A percentile compares a stretch with the other conserved stretches of the same genome.
phyloP scores from a whole-genome alignment of 2,888 invertebrate genomes.

The Bellardia bayeri region DNA sequence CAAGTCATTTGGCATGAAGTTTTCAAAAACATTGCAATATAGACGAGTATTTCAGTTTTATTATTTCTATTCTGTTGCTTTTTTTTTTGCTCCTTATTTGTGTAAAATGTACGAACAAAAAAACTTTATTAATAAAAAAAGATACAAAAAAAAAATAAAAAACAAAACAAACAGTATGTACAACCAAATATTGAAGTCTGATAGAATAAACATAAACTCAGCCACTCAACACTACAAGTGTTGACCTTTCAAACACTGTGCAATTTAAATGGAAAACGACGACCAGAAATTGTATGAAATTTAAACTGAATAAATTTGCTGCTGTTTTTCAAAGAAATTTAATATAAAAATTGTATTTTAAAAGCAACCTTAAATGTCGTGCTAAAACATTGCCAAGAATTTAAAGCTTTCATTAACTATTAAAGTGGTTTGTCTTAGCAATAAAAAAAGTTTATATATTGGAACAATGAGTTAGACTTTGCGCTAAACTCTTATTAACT shows the following conservation, averaged over 20 bases:
- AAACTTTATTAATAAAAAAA: conserved; percentile 63
- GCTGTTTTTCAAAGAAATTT: no score
- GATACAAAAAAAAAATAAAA: not conserved
- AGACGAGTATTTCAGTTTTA: conserved; percentile 50
- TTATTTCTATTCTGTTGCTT: conserved; percentile 35
- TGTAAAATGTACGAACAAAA: conserved; percentile 1
- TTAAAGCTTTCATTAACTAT: no score
- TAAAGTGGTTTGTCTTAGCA: no score
- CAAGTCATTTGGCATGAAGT: conserved; percentile 56
- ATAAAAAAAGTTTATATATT: no score
- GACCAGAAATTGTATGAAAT: no score
- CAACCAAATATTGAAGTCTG: conserved; percentile 63
- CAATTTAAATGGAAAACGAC: conserved; percentile 24
- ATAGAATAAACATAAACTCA: conserved; percentile 50
- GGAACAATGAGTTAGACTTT: not conserved
- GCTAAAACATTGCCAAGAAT: no score
- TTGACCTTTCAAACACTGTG: conserved; percentile 55
- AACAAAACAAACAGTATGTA: not conserved
- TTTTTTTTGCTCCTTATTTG: conserved; percentile 13
- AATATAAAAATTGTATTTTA: no score
- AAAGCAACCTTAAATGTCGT: no score
- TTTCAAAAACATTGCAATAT: conserved; percentile 67
- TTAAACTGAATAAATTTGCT: no score
- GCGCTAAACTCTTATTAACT: not conserved
- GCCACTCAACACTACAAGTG: conserved; percentile 56